Base-by-base conservation (phyloP, 1,140 invertebrate species). In the Habropoda laboriosa region DNA sequence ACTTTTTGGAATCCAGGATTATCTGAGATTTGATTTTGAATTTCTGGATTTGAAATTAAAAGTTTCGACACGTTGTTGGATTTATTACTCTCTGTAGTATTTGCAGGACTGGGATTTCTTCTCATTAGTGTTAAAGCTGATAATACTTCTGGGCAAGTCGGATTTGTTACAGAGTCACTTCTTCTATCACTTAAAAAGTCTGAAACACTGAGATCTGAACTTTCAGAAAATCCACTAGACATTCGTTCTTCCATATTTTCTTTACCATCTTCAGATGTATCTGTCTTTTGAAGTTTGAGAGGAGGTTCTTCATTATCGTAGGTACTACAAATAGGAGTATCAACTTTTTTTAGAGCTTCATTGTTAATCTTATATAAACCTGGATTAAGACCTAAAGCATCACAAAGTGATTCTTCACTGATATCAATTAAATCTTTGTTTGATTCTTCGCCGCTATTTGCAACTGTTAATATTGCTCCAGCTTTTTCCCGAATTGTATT, bases 1-100 rank as follows among this genome's bases (percentile, higher is more conserved):
- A 93, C 85, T 49, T 93, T 92, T 58, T 91, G 90, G 30, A 92
- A 93, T 0, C 91, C 90, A 16, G 88, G 86, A 82, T 88, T 91
- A 8, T 92, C 90, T 7, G 89, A 90, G 16, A 92, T 88, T 57
- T 92, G 89, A 78, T 64, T 90, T 49, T 91, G 90, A 78, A 92
- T 90, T 63, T 91, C 90, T 1, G 91, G 89, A 86, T 87, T 92
- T 6, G 91, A 91, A 45, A 90, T 93, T 21, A 92, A 71, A 5
- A 91, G 58, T 51, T 90, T 91, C 0, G 91, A 91, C 0, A 91
- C 64, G 21, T 81, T 85, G 40, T 78, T 89, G 0, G 80, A 45
- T 42, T 89, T 89, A 10, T 53, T 67, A 18, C 35, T 71, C 7
- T 79, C 75, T 3, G 47, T 3, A 24, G 40, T 61, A 45, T 87